Conservation (phyloP, 1,140 invertebrate species). For the Trachymyrmex cornetzi region DNA sequence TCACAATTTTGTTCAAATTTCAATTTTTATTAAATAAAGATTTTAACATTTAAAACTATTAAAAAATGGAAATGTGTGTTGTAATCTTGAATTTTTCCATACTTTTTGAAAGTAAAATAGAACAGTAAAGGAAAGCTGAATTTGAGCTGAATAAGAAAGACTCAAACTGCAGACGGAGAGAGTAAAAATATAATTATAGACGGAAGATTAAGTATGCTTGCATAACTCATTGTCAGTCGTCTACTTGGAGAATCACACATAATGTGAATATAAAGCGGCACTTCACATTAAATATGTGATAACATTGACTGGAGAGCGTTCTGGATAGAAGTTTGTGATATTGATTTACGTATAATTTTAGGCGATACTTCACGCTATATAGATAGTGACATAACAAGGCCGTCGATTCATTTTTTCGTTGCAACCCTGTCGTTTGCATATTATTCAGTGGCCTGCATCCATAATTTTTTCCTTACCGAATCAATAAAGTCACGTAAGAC, state of each 20-base stretch:
- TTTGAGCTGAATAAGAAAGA: too few species aligned
- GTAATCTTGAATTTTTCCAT: too few species aligned
- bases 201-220: not conserved
- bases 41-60: too few species aligned
- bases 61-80: too few species aligned
- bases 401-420: slow-evolving; percentile 33
- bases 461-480: slow-evolving; percentile 47
- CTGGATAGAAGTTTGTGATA: slow-evolving; percentile 3
- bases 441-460: slow-evolving; percentile 47
- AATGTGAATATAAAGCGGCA: not conserved
- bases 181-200: too few species aligned
- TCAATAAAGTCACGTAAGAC: slow-evolving; percentile 47
- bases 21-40: too few species aligned
- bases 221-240: not conserved
- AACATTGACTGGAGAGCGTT: not conserved
- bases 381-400: slow-evolving; percentile 44
- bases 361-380: slow-evolving; percentile 19
- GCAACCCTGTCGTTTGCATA: slow-evolving; percentile 38
- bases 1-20: too few species aligned
- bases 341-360: slow-evolving; percentile 58
- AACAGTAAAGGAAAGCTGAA: too few species aligned
- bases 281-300: slow-evolving; percentile 13
- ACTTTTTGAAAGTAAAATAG: too few species aligned
- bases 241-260: not conserved
- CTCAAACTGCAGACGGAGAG: too few species aligned